phyloP scores from a whole-genome alignment of 2,113 vertebrate genomes.

The Mobula hypostoma region DNA sequence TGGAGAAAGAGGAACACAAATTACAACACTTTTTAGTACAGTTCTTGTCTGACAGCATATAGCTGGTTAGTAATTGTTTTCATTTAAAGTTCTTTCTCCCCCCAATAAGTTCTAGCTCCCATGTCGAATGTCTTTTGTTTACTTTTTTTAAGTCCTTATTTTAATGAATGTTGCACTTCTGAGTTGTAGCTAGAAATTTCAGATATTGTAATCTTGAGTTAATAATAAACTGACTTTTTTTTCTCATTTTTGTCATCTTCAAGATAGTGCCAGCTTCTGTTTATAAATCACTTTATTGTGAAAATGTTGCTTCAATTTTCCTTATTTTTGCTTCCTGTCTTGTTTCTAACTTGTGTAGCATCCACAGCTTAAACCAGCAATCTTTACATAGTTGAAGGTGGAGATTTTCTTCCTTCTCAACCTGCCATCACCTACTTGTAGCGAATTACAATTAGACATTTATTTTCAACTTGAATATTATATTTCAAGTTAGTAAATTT shows the following conservation, averaged over 20 bases:
- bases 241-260: too few relatives aligned
- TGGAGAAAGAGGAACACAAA: too few relatives aligned
- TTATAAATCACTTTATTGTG: not conserved
- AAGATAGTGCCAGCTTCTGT: not conserved
- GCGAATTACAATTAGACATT: not conserved
- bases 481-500: not conserved
- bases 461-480: not conserved
- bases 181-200: not conserved
- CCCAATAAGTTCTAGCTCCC: not conserved
- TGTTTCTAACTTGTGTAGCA: not conserved
- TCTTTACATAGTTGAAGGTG: not conserved
- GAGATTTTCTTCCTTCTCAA: not conserved
- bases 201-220: too few relatives aligned
- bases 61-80: not conserved
- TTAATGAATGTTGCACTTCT: not conserved
- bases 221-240: too few relatives aligned
- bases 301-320: not conserved
- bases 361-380: not conserved
- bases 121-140: not conserved
- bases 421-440: not conserved
- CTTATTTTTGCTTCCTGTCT: not conserved
- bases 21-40: not conserved
- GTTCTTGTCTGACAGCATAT: not conserved
- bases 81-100: too few relatives aligned
- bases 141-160: not conserved